Conservation (phyloP, 2,113 vertebrate genomes). For the Platysternon megacephalum region DNA sequence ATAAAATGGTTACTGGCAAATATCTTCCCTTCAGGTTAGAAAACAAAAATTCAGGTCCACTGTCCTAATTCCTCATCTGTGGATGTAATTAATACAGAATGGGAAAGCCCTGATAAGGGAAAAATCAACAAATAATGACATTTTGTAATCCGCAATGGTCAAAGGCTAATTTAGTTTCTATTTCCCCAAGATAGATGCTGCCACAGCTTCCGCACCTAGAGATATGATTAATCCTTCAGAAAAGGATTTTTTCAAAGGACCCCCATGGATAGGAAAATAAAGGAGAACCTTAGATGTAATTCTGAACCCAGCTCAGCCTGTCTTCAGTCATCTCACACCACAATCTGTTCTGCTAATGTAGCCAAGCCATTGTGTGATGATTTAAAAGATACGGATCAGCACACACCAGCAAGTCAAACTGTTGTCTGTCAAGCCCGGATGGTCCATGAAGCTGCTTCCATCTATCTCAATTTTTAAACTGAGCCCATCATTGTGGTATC, state of each 20-base stretch:
- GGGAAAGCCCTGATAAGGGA: background rate
- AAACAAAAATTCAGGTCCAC: background rate
- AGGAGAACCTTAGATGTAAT: background rate
- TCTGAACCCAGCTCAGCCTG: background rate
- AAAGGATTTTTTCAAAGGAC: background rate
- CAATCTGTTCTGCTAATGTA: background rate
- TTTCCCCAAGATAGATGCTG: background rate
- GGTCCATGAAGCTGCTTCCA: background rate
- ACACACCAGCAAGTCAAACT: background rate
- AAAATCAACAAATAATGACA: background rate
- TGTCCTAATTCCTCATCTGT: background rate
- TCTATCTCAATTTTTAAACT: fast-evolving
- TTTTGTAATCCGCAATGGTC: background rate
- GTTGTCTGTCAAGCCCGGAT: fast-evolving
- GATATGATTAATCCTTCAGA: background rate
- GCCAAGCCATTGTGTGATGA: fast-evolving
- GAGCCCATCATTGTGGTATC: background rate
- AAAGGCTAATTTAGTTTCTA: background rate
- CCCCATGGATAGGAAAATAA: background rate
- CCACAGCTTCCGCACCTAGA: background rate
- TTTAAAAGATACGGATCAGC: background rate
- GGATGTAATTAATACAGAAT: background rate
- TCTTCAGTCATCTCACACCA: background rate
- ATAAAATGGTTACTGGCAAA: background rate
- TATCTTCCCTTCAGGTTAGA: background rate